Conservation (phyloP, 2,797 vertebrate species). For the Pempheris klunzingeri region DNA sequence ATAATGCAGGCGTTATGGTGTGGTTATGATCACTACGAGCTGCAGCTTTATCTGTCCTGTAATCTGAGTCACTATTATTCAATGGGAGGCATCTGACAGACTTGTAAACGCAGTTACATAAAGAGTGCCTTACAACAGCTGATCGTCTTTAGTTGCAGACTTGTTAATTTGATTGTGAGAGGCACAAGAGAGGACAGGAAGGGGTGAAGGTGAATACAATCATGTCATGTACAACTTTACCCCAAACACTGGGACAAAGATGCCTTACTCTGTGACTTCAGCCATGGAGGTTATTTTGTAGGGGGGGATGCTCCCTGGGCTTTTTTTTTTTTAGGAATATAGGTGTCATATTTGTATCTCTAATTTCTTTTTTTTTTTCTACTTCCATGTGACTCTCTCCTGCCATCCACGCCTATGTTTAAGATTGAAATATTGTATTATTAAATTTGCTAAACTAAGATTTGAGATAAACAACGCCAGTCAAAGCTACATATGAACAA, state of each 20-base stretch:
- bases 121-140: constrained; percentile 30
- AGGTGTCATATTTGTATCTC: not conserved
- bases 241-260: not conserved
- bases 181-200: not conserved
- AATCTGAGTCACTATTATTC: constrained; percentile 17
- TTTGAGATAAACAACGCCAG: not conserved
- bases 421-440: not conserved
- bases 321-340: not conserved
- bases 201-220: not conserved
- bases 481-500: constrained; percentile 5
- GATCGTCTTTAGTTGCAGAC: constrained; percentile 7
- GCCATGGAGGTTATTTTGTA: not conserved
- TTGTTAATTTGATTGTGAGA: constrained; percentile 21
- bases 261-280: not conserved
- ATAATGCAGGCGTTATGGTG: not conserved
- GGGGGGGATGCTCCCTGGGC: not conserved
- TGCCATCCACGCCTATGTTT: not conserved
- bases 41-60: not conserved
- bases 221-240: not conserved
- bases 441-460: not conserved
- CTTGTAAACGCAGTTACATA: constrained; percentile 33
- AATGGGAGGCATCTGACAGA: not conserved
- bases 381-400: not conserved
- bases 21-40: not conserved
- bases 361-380: not conserved